These are phyloP conservation scores for Dasypus novemcinctus DNA, from an alignment of 2,113 vertebrate genomes.

Conservation along the genomic window DNA sequence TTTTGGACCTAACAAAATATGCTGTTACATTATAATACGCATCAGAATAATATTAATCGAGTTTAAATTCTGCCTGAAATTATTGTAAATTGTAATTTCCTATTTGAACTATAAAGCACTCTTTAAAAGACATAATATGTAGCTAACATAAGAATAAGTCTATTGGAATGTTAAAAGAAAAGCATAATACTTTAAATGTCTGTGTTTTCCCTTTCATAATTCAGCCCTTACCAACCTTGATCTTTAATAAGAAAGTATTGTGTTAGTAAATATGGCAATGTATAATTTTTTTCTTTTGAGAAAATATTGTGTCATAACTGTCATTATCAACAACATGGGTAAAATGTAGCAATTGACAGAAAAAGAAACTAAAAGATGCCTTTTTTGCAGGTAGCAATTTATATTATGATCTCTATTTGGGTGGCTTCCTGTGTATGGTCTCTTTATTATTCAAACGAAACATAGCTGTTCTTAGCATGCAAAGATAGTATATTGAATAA, in stretches of 20 bases:
- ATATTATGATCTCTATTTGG: neutral
- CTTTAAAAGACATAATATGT: neutral
- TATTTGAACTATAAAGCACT: neutral
- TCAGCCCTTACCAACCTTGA: neutral
- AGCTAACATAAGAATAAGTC: neutral
- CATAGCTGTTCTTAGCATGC: neutral
- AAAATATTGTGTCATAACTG: neutral
- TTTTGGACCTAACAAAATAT: neutral
- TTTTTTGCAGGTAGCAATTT: neutral
- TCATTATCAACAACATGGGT: neutral
- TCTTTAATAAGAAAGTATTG: neutral
- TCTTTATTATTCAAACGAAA: neutral
- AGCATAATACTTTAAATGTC: neutral
- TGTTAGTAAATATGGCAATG: neutral
- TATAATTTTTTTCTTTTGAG: neutral
- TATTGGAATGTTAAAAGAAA: neutral
- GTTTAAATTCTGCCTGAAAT: conserved; percentile 25
- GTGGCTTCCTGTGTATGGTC: neutral
- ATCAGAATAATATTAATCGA: neutral
- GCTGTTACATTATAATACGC: neutral
- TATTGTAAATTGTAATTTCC: neutral
- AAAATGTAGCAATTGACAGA: neutral
- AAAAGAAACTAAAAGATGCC: neutral
- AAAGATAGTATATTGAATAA: neutral
- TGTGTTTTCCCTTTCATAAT: neutral